Evolutionary conservation across 2,797 vertebrate genomes (phyloP), one percentile per base, ranked within the genome.

Genomic region (Mionectes olivaceus): DNA sequence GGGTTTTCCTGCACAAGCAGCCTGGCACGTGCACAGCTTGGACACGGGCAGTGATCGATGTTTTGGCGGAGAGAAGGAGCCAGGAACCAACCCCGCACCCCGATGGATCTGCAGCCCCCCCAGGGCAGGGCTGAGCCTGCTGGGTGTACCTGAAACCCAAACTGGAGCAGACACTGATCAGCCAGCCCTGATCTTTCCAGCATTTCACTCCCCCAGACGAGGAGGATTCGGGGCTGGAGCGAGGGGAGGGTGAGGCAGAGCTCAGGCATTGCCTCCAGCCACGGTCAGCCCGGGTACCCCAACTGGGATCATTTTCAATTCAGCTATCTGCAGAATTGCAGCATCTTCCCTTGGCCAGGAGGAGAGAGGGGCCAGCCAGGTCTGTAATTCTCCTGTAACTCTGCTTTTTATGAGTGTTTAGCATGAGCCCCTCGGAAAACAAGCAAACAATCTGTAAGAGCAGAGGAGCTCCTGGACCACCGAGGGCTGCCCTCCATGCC

Each of bases 31-130:
- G 25, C 3, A 1, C 0, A 5, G 70, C 18, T 55, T 10, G 47
- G 64, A 12, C 6, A 33, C 24, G 19, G 56, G 37, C 0, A 3
- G 41, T 6, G 4, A 2, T 3, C 15, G 21, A 14, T 22, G 43
- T 33, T 33, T 18, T 55, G 50, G 30, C 27, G 33, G 25, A 67
- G 28, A 52, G 56, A 37, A 59, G n/a, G 39, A 19, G 11, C 35
- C 59, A 14, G 43, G 43, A 44, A 18, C 7, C 30, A 41, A 8
- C 33, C 53, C 71, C 0, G 2, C 23, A 37, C 68, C 71, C 82
- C 2, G 0, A 6, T 0, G 12, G 70, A 73, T 32, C 21, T 23
- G 35, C 35, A 65, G 27, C 61, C 15, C 13, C 13, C 13, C 18
- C 47, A 22, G 68, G 41, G 60, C 74, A 23, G 55, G 68, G 37